These are phyloP conservation scores for Oreortyx pictus DNA, from an alignment of 2,797 vertebrate genomes.

Conservation along the genomic window DNA sequence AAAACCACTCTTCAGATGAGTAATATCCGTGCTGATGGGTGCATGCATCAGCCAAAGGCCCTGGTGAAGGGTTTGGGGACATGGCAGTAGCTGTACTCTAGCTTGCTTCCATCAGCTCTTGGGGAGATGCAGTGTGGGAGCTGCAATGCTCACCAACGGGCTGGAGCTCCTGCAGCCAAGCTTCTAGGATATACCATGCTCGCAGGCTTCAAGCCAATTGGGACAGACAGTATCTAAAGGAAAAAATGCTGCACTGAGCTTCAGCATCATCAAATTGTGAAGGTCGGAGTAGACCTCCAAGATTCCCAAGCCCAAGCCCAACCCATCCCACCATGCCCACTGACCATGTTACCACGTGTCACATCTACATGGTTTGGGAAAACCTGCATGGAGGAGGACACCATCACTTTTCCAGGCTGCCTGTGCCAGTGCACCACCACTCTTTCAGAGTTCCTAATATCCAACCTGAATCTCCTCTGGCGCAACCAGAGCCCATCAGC, in stretches of 20 bases:
- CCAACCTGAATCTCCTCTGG: too few species aligned
- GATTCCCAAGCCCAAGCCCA: background rate
- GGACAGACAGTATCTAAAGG: background rate
- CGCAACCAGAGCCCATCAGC: too few species aligned
- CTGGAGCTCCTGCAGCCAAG: background rate
- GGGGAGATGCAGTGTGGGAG: background rate
- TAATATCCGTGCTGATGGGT: background rate
- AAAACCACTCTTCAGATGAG: background rate
- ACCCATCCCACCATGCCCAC: background rate
- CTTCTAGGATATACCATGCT: background rate
- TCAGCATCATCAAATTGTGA: background rate
- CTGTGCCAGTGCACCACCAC: too few species aligned
- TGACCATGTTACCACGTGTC: background rate
- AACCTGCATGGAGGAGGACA: too few species aligned
- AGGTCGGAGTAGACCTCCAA: background rate
- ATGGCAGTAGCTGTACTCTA: background rate
- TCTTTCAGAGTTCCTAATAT: too few species aligned
- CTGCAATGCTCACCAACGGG: accelerated
- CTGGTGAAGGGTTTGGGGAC: background rate
- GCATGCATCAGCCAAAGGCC: background rate
- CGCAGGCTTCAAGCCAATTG: background rate
- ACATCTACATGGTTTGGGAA: too few species aligned
- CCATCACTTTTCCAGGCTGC: too few species aligned
- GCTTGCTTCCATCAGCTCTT: background rate
- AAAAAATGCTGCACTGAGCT: background rate